Evolutionary conservation across 1,140 invertebrate genomes (phyloP).

Genomic region (Dendroctonus ponderosae): DNA sequence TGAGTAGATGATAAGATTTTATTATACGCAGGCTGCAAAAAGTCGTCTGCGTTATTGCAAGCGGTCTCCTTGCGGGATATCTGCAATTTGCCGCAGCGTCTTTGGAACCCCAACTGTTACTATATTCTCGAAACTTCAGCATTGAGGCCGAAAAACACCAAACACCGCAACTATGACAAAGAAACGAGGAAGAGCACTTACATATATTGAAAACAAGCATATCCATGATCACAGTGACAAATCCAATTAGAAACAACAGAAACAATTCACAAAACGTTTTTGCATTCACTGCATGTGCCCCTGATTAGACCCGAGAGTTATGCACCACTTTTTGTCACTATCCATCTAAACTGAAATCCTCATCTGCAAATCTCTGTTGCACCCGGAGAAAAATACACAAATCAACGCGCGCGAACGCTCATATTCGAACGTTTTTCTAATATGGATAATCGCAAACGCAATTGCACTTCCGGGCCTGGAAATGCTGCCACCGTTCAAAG

Average conservation of each 20-base stretch:
- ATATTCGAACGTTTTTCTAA: constrained; percentile 2
- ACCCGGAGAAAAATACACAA: constrained; percentile 11
- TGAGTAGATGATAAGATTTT: too few relatives aligned
- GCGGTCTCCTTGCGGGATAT: too few relatives aligned
- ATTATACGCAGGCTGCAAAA: too few relatives aligned
- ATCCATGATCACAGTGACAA: constrained; percentile 21
- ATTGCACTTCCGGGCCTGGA: not conserved
- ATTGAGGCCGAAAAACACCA: too few relatives aligned
- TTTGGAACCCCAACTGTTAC: too few relatives aligned
- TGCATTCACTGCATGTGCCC: constrained; percentile 9
- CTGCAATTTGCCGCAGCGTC: too few relatives aligned
- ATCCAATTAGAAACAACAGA: constrained; percentile 11
- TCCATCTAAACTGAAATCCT: constrained; percentile 2
- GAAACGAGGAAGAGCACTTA: constrained; percentile 10
- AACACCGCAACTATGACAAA: too few relatives aligned
- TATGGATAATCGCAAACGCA: not conserved
- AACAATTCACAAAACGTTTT: constrained; percentile 20
- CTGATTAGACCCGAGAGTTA: constrained; percentile 13
- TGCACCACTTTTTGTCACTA: constrained; percentile 20
- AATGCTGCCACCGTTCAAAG: constrained; percentile 8
- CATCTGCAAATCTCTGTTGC: constrained; percentile 2
- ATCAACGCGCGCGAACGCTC: constrained; percentile 14
- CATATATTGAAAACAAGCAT: constrained; percentile 10
- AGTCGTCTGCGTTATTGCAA: too few relatives aligned
- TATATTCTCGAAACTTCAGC: too few relatives aligned